A percentile compares a stretch with the other conserved stretches of the same genome.
Evolutionary conservation across 2,888 invertebrate genomes (phyloP).

Genomic region (Osmoderma eremita): DNA sequence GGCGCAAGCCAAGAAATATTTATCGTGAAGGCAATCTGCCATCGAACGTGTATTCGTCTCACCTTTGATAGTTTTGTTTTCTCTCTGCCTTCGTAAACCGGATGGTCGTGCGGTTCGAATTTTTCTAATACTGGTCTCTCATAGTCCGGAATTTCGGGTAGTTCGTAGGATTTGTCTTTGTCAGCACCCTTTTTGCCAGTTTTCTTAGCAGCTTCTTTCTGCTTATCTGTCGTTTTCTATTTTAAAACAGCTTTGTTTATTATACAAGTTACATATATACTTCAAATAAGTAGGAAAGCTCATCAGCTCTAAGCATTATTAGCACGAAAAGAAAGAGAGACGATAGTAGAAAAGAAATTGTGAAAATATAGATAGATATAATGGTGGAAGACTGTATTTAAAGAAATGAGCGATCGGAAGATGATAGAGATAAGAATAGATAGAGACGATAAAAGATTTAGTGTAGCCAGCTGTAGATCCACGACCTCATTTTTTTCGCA

Average conservation of each 20-base stretch:
- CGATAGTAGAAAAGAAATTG: slow-evolving; percentile 25
- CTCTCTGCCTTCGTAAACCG: slow-evolving; percentile 65
- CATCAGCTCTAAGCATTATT: slow-evolving; percentile 28
- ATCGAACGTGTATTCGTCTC: slow-evolving; percentile 42
- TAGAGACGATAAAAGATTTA: slow-evolving; percentile 29
- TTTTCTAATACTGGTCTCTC: slow-evolving; percentile 79
- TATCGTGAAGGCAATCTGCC: slow-evolving; percentile 43
- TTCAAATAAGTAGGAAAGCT: no score
- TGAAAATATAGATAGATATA: slow-evolving; percentile 32
- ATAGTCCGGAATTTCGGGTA: slow-evolving; percentile 73
- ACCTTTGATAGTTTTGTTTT: slow-evolving; percentile 63
- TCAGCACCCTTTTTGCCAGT: slow-evolving; percentile 67
- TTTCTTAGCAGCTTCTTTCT: slow-evolving; percentile 61
- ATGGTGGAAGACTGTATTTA: no score
- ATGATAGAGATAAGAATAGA: slow-evolving; percentile 35
- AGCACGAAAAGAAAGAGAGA: slow-evolving; percentile 26
- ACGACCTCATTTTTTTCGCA: background rate
- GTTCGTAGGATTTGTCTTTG: slow-evolving; percentile 68
- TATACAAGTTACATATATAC: background rate
- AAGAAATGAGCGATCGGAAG: slow-evolving; percentile 11
- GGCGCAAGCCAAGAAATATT: slow-evolving; percentile 33
- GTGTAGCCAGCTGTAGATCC: background rate
- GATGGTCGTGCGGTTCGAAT: slow-evolving; percentile 67
- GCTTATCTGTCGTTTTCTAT: slow-evolving; percentile 54
- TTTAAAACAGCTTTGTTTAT: slow-evolving; percentile 6